phyloP scores from a whole-genome alignment of 2,113 vertebrate genomes.

The Brachypodius melanocephalos region DNA sequence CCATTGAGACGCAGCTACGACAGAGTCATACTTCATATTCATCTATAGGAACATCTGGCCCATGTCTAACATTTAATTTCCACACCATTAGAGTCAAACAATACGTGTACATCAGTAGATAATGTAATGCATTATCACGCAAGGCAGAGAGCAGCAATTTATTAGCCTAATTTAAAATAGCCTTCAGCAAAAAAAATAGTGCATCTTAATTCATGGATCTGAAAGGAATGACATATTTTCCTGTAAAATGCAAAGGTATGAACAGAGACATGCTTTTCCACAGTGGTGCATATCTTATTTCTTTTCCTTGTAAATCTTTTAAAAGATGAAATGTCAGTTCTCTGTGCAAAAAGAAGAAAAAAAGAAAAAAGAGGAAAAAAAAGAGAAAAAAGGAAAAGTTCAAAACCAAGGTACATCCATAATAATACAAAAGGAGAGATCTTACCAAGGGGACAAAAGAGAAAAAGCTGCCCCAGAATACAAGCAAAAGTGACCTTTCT shows the following conservation, averaged over 20 bases:
- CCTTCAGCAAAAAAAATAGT: constrained; percentile 78
- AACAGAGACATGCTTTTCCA: constrained; percentile 56
- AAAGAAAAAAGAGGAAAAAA: not conserved
- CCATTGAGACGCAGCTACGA: constrained; percentile 63
- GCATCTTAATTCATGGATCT: constrained; percentile 76
- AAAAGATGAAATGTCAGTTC: constrained; percentile 60
- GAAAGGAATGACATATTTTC: constrained; percentile 74
- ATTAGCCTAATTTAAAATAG: constrained; percentile 86
- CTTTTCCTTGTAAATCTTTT: constrained; percentile 53
- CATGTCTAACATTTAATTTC: constrained; percentile 83
- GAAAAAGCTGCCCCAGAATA: constrained; percentile 43
- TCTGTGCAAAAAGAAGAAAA: not conserved
- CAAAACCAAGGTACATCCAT: constrained; percentile 55
- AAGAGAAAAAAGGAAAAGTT: constrained; percentile 30
- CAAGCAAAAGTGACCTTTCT: constrained; percentile 55
- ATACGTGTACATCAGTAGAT: constrained; percentile 83
- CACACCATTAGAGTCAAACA: constrained; percentile 84
- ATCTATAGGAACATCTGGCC: constrained; percentile 82
- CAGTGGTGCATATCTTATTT: constrained; percentile 59
- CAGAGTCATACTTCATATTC: constrained; percentile 79
- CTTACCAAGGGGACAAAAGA: constrained; percentile 38
- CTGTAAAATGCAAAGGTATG: constrained; percentile 72
- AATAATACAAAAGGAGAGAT: constrained; percentile 65
- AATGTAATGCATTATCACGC: constrained; percentile 84
- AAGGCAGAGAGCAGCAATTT: constrained; percentile 83